These are phyloP conservation scores for Meiosimyza platycephala DNA, from an alignment of 2,888 invertebrate genomes.

Conservation along the genomic window DNA sequence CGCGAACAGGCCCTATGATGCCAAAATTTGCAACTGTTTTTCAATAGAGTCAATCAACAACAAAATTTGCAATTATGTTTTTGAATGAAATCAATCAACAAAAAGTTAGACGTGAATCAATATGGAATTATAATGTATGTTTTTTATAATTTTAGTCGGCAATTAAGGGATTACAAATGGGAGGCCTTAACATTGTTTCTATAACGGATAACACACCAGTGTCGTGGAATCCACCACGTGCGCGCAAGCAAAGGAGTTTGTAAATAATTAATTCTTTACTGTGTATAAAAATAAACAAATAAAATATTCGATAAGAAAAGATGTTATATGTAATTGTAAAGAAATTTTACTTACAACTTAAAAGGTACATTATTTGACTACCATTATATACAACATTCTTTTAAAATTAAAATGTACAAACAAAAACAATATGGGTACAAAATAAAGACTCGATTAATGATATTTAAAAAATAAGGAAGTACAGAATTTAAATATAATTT, in stretches of 20 bases:
- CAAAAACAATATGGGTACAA: neutral
- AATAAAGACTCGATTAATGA: neutral
- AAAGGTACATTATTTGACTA: slow-evolving; percentile 39
- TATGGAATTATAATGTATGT: neutral
- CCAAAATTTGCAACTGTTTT: too few species aligned
- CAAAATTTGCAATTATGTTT: too few species aligned
- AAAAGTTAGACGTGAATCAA: too few species aligned
- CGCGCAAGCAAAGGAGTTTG: slow-evolving; percentile 86
- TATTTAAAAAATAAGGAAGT: too few species aligned
- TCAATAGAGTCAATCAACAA: too few species aligned
- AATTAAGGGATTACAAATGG: slow-evolving; percentile 93
- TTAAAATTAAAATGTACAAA: neutral
- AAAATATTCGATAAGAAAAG: neutral
- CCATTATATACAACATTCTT: neutral
- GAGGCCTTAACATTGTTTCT: slow-evolving; percentile 89
- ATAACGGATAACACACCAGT: slow-evolving; percentile 92
- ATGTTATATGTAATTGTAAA: neutral
- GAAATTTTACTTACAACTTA: slow-evolving; percentile 34
- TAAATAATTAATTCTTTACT: slow-evolving; percentile 67
- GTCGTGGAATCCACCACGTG: slow-evolving; percentile 83
- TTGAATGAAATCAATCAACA: too few species aligned
- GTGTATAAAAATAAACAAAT: neutral
- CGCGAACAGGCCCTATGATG: too few species aligned
- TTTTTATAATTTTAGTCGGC: slow-evolving; percentile 76
- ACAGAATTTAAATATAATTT: too few species aligned